Evolutionary conservation across 53 echinoderm and acorn worm genomes (phyloP).

Genomic region (Zoroaster sp.): DNA sequence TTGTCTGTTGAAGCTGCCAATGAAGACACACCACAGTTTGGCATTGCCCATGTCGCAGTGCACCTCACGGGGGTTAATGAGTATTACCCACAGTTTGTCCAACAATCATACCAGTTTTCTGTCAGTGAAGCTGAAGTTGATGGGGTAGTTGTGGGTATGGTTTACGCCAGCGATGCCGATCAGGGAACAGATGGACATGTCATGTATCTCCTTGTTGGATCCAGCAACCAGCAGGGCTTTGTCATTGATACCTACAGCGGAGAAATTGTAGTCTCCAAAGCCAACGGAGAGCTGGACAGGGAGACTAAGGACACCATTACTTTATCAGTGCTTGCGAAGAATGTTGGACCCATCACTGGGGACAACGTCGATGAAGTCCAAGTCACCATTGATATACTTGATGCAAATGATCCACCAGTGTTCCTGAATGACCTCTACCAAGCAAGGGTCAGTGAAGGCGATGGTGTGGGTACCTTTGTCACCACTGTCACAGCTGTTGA

Average conservation of each 20-base stretch:
- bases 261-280: conserved; percentile 72
- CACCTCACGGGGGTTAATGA: conserved; percentile 89
- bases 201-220: conserved; percentile 78
- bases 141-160: conserved; percentile 75
- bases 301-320: conserved; percentile 69
- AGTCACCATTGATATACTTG: conserved; percentile 73
- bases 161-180: conserved; percentile 83
- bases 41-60: conserved; percentile 74
- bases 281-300: conserved; percentile 81
- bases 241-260: conserved; percentile 75
- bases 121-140: conserved; percentile 89
- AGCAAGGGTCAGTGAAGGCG: conserved; percentile 78
- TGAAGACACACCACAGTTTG: conserved; percentile 66
- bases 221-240: conserved; percentile 89
- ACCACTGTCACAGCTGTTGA: conserved; percentile 87
- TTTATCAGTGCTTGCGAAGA: conserved; percentile 87
- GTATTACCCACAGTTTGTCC: conserved; percentile 80
- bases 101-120: conserved; percentile 77
- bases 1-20: conserved; percentile 82
- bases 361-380: conserved; percentile 81
- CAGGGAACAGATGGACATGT: conserved; percentile 84
- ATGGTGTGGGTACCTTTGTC: conserved; percentile 60
- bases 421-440: conserved; percentile 77
- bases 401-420: conserved; percentile 93
- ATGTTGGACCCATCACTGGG: conserved; percentile 80